Percentiles rank a stretch among this genome's conserved stretches.
Evolutionary conservation across 1,140 invertebrate genomes (phyloP).

Genomic region (Cotesia chilonis): DNA sequence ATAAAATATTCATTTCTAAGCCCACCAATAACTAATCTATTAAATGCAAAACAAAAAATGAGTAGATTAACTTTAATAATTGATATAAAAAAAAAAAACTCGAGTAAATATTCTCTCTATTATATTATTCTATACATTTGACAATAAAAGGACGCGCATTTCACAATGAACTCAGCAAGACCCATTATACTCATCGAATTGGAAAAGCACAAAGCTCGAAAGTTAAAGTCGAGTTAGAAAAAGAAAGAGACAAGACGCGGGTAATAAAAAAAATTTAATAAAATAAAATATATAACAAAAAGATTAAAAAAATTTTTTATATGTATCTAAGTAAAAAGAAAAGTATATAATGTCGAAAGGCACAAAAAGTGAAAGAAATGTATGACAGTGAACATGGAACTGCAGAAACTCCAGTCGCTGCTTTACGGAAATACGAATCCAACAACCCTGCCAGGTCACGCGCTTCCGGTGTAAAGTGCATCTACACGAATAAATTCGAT

Average conservation of each 20-base stretch:
- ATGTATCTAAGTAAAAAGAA: neutral
- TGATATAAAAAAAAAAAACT: neutral
- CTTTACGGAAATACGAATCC: slow-evolving; percentile 33
- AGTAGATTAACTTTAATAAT: slow-evolving; percentile 6
- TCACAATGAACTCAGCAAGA: slow-evolving; percentile 19
- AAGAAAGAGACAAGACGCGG: neutral
- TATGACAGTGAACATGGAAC: slow-evolving; percentile 1
- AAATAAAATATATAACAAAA: slow-evolving; percentile 1
- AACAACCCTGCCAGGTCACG: slow-evolving; percentile 30
- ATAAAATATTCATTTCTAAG: no score
- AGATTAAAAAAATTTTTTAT: no score
- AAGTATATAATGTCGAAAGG: slow-evolving; percentile 18
- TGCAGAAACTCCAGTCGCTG: slow-evolving; percentile 17
- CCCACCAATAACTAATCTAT: no score
- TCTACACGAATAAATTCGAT: slow-evolving; percentile 13
- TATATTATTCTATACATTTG: slow-evolving; percentile 20
- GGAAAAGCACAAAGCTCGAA: slow-evolving; percentile 31
- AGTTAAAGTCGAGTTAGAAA: slow-evolving; percentile 20
- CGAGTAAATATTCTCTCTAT: neutral
- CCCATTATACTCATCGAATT: slow-evolving; percentile 35
- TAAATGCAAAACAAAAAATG: no score
- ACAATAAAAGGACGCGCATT: slow-evolving; percentile 16
- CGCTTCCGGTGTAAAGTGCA: slow-evolving; percentile 35
- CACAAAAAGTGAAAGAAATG: neutral
- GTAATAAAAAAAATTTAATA: slow-evolving; percentile 10